Base-by-base conservation (phyloP, 2,888 invertebrate species). In the Euphydryas editha region DNA sequence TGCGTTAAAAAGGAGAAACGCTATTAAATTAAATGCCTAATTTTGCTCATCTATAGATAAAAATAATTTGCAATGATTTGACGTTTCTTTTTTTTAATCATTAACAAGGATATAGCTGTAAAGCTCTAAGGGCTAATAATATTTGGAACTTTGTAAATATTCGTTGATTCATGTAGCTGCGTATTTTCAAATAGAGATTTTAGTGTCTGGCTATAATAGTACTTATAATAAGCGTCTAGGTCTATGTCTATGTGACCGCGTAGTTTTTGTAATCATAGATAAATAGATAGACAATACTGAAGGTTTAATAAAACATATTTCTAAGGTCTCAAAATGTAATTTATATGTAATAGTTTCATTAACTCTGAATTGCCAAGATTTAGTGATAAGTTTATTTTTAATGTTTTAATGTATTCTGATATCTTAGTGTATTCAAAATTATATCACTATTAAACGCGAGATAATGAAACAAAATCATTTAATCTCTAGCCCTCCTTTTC, bases 211-310 rank as follows among this genome's bases (percentile, higher is more conserved):
- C 60, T 64, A 44, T 67, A 56, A 61, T 69, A 67, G 62, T 49
- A 51, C 49, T 60, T 55, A 39, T 30, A 62, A 47, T 62, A 79
- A 80, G 81, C 81, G 81, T 84, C 81, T 75, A 85, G 85, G 81
- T 54, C 30, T n/a, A 15, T 54, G 54, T 54, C 54, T 54, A 78
- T 78, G 83, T 85, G 85, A 85, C 81, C 77, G 82, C 81, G 78
- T 87, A 87, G 86, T 73, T 86, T 87, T 86, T 86, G 80, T 86
- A 86, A 82, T 75, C 75, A 75, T 71, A 72, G 65, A 57, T 30
- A 56, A 44, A 54, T 71, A 72, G 72, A 72, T 72, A 72, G 71
- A 72, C 71, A 72, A 72, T 72, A 72, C 62, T 71, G 44, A 67
- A 65, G 11, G 36, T 46, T 67, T 62, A 61, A 54, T 51, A n/a